A percentile compares a stretch with the other conserved stretches of the same genome.
Evolutionary conservation across 2,888 invertebrate genomes (phyloP).

Genomic region (Dysmachus trigonus): DNA sequence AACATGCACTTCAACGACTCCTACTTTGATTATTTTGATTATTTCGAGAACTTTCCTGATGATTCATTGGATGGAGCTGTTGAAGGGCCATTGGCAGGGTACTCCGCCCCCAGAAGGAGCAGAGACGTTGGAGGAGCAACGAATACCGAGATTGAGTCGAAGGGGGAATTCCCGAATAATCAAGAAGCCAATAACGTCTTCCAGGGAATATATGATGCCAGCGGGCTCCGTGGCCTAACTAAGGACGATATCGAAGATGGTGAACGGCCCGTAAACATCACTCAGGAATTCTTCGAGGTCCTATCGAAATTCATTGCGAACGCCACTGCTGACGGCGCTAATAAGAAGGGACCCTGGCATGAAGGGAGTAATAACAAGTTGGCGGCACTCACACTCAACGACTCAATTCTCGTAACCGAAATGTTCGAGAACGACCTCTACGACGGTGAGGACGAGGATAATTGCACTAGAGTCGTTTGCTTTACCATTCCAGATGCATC

Average conservation of each 20-base stretch:
- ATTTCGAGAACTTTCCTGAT: conserved; percentile 53
- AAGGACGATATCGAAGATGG: background rate
- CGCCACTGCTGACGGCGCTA: conserved; percentile 46
- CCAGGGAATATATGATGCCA: background rate
- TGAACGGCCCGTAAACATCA: background rate
- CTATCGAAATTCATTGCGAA: conserved; percentile 52
- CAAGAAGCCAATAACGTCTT: background rate
- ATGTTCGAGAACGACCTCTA: conserved; percentile 8
- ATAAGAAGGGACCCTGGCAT: conserved; percentile 2
- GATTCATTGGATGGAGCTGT: background rate
- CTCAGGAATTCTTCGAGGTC: conserved; percentile 26
- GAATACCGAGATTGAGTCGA: background rate
- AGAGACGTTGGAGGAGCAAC: background rate
- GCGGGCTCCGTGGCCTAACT: background rate
- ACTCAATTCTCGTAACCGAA: background rate
- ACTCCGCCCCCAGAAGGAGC: background rate
- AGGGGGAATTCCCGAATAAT: conserved; percentile 2
- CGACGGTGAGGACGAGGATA: conserved; percentile 19
- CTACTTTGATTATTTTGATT: conserved; percentile 60
- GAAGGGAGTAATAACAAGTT: background rate
- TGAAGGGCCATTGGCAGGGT: background rate
- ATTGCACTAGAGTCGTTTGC: conserved; percentile 50
- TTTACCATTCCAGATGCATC: background rate
- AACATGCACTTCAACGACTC: conserved; percentile 55
- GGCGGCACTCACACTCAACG: background rate